Evolutionary conservation across 2,888 invertebrate species (phyloP), one percentile per base, ranked within the genome.

Genomic region (Hyposoter didymator): DNA sequence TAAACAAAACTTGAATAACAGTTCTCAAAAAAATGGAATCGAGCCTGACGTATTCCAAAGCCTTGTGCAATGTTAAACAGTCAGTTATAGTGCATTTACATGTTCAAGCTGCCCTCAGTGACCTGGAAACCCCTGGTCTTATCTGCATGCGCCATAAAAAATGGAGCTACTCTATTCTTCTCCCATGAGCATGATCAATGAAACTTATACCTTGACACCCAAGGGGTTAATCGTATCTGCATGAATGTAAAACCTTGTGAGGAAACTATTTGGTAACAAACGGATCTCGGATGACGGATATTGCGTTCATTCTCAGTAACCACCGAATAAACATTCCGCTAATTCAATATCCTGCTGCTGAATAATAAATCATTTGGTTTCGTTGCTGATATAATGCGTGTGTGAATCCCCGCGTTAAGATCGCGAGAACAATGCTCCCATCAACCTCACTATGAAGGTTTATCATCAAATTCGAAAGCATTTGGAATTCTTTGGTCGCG

Each of bases 141-240:
- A 14, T 59, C n/a, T 59, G 35, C n/a, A n/a, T n/a, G n/a, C n/a
- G 2, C 8, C 64, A 28, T 59, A 28, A 28, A 55, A 59, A 10
- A 59, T 28, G 14, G 3, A 59, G 28, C 59, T 28, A 14, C 28
- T 59, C 28, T 59, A 49, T 49, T n/a, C 32, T 70, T 32, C 47
- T 47, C 70, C 32, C 70, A 32, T 28, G n/a, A 35, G 70, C n/a
- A 32, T 49, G 32, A 70, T 49, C 47, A 19, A 32, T 17, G 28
- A 10, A 70, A 70, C 32, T 70, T 70, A n/a, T n/a, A n/a, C n/a
- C 70, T 32, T n/a, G n/a, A 17, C 49, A 10, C 70, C 70, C 49
- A 10, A 35, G 70, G 70, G 70, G 28, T 49, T 52, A 70, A 70
- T 70, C 70, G 70, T 35, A 52, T 47, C n/a, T 70, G 47, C 49